Conservation (phyloP, 2,797 vertebrate species). For the Mus spretus region DNA sequence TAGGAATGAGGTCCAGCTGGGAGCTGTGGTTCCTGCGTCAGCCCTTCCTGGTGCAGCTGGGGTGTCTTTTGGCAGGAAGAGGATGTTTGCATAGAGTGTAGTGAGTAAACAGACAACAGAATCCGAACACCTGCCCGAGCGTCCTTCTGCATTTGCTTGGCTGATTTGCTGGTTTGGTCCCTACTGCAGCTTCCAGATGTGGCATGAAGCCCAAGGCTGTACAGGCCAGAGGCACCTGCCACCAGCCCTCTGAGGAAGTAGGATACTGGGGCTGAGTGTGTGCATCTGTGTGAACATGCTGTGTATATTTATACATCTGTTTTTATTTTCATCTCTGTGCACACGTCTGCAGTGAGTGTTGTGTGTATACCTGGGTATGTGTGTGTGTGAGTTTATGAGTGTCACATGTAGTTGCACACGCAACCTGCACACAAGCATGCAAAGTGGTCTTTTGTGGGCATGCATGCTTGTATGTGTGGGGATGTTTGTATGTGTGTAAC, state of each 20-base stretch:
- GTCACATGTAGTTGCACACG: not conserved
- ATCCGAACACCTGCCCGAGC: not conserved
- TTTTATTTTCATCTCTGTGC: not conserved
- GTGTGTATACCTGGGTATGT: not conserved
- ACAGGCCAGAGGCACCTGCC: rapidly evolving
- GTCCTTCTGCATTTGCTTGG: rapidly evolving
- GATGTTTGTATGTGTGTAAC: not conserved
- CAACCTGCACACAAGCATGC: not conserved
- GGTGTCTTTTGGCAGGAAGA: constrained; percentile 46
- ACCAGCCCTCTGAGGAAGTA: not conserved
- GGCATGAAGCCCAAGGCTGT: not conserved
- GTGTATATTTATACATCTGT: not conserved
- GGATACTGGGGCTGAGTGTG: rapidly evolving
- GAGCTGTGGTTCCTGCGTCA: not conserved
- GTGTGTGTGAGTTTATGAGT: not conserved
- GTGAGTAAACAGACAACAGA: not conserved
- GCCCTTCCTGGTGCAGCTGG: constrained; percentile 35
- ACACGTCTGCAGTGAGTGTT: not conserved
- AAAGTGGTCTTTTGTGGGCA: not conserved
- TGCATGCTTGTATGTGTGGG: not conserved
- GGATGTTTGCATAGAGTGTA: not conserved
- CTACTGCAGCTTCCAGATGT: rapidly evolving
- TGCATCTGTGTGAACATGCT: not conserved
- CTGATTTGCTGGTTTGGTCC: not conserved
- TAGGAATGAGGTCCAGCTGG: not conserved